Evolutionary conservation across 2,888 invertebrate species (phyloP).

Genomic region (Drosophila merina): DNA sequence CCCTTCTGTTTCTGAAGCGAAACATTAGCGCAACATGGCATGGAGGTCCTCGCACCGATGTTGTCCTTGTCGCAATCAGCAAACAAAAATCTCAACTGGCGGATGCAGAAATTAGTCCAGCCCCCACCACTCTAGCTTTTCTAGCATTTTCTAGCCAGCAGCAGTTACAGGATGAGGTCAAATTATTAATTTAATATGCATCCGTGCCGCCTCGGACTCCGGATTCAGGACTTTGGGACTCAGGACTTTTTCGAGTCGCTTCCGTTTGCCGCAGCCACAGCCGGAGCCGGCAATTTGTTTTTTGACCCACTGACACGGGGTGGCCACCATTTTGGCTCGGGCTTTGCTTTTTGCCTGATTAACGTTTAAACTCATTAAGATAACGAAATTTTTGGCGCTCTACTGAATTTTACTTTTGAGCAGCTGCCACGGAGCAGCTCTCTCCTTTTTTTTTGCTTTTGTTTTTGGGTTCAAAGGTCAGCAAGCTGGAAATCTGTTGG

Average conservation of each 20-base stretch:
- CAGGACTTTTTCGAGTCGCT: slow-evolving; percentile 51
- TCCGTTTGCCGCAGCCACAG: slow-evolving; percentile 2
- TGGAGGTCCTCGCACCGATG: slow-evolving; percentile 21
- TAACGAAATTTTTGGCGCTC: slow-evolving; percentile 79
- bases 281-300: slow-evolving; percentile 4
- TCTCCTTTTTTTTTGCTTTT: too few relatives aligned
- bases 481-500: slow-evolving; percentile 64
- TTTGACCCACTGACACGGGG: slow-evolving; percentile 47
- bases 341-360: slow-evolving; percentile 58
- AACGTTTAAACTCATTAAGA: slow-evolving; percentile 82
- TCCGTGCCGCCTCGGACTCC: slow-evolving; percentile 65
- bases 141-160: slow-evolving; percentile 1
- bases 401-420: slow-evolving; percentile 70
- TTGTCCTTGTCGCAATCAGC: slow-evolving; percentile 77
- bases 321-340: slow-evolving; percentile 69
- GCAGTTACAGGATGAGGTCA: slow-evolving; percentile 64
- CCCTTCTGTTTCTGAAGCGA: slow-evolving; percentile 13
- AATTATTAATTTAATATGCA: slow-evolving; percentile 81
- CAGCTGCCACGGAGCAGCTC: slow-evolving; percentile 53
- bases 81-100: slow-evolving; percentile 68
- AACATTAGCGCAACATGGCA: slow-evolving; percentile 77
- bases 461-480: slow-evolving; percentile 64
- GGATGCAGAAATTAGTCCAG: slow-evolving; percentile 64
- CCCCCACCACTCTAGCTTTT: slow-evolving; percentile 13
- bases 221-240: slow-evolving; percentile 52